Base-by-base conservation (phyloP, 2,888 invertebrate species). In the Amphimallon solstitiale region DNA sequence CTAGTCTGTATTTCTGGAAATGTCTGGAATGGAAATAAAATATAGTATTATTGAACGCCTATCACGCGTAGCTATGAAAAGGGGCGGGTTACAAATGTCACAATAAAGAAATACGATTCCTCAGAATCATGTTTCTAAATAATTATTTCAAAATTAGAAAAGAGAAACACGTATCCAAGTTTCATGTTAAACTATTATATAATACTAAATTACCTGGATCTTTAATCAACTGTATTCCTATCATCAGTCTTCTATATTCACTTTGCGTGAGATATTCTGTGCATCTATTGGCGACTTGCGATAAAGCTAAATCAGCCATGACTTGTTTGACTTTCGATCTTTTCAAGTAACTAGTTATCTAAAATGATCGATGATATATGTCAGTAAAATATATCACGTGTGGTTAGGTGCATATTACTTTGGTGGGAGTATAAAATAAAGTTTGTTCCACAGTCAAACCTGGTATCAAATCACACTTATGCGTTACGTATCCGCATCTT, bases 141-240 rank as follows among this genome's bases (percentile, higher is more conserved):
- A n/a, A n/a, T n/a, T n/a, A n/a, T n/a, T n/a, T n/a, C n/a, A n/a
- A n/a, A n/a, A n/a, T n/a, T n/a, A n/a, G n/a, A n/a, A n/a, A n/a
- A n/a, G n/a, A n/a, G n/a, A n/a, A n/a, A n/a, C n/a, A n/a, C n/a
- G n/a, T n/a, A n/a, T n/a, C n/a, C n/a, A n/a, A n/a, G n/a, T n/a
- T n/a, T n/a, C n/a, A n/a, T n/a, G n/a, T n/a, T n/a, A n/a, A n/a
- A n/a, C n/a, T n/a, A n/a, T n/a, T n/a, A n/a, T n/a, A n/a, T n/a
- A n/a, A n/a, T n/a, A 38, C n/a, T 1, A 17, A 34, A 15, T 29
- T 83, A 94, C 95, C 90, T 71, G 98, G 98, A 85, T 98, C 97
- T 79, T 95, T 90, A 43, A 98, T 92, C 0, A 98, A 85, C 78
- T 98, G 97, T 0, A 95, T 89, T 0, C 97, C 97, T 72, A 98